These are phyloP conservation scores for Rattus rattus DNA, from an alignment of 2,113 vertebrate genomes.

Conservation along the genomic window DNA sequence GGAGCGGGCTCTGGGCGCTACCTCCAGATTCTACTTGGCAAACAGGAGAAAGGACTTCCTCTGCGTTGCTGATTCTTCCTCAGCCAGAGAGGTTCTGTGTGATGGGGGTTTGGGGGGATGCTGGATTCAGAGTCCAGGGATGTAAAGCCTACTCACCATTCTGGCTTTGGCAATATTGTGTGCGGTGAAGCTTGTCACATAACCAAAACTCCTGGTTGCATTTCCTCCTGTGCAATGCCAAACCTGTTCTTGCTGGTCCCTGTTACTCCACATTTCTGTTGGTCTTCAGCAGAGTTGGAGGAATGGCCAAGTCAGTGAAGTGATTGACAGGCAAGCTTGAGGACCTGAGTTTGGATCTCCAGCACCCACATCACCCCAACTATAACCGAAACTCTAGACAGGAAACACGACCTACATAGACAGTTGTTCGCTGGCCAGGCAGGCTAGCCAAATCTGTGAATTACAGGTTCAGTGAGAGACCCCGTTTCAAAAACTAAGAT, in stretches of 20 bases:
- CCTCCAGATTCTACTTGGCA: fast-evolving
- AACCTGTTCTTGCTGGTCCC: background rate
- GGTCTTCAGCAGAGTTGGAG: background rate
- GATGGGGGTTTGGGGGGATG: background rate
- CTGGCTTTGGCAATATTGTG: background rate
- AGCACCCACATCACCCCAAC: background rate
- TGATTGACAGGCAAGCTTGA: background rate
- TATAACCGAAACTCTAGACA: background rate
- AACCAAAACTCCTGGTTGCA: background rate
- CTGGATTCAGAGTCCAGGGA: background rate
- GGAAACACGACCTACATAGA: background rate
- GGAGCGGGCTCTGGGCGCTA: background rate
- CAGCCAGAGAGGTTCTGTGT: background rate
- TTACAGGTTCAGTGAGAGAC: background rate
- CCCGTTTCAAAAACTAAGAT: background rate
- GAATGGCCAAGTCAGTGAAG: background rate
- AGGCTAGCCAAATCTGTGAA: background rate
- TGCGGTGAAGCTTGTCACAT: background rate
- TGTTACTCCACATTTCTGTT: too few species aligned
- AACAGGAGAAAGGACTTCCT: background rate
- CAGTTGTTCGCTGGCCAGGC: too few species aligned
- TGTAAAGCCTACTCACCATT: background rate
- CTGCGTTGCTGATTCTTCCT: background rate
- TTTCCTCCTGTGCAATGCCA: background rate
- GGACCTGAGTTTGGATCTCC: background rate